A percentile compares a stretch with the other conserved stretches of the same genome.
Conservation (phyloP, 2,113 vertebrate species). For the Cettia cetti region DNA sequence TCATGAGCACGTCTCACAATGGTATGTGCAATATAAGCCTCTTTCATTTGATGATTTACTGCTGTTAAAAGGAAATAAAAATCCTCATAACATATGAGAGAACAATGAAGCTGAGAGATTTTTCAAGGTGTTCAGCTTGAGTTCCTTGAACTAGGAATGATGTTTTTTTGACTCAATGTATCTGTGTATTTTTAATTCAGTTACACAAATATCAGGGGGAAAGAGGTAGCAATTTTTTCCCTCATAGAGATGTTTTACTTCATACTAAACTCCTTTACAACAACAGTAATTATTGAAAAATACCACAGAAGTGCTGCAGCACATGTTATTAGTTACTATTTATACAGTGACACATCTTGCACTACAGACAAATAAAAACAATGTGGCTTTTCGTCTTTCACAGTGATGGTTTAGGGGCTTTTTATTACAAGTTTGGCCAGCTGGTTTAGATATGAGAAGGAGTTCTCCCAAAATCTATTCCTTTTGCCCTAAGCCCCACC, state of each 20-base stretch:
- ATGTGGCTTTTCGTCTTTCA: background rate
- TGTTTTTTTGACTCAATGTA: background rate
- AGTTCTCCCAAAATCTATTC: background rate
- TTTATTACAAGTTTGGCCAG: background rate
- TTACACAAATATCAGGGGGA: conserved; percentile 33
- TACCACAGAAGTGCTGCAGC: conserved; percentile 40
- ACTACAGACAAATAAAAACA: conserved; percentile 57
- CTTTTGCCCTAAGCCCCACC: background rate
- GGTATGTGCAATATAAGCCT: background rate
- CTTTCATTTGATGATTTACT: conserved; percentile 11
- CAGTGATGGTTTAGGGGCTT: background rate
- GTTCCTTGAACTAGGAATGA: conserved; percentile 6
- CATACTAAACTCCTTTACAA: conserved; percentile 38
- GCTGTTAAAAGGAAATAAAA: conserved; percentile 25
- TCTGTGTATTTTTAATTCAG: conserved; percentile 37
- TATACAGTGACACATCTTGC: conserved; percentile 37
- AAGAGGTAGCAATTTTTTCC: conserved; percentile 26
- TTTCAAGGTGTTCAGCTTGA: conserved; percentile 9
- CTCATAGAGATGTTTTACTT: conserved; percentile 40
- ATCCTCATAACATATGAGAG: background rate
- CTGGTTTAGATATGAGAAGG: background rate
- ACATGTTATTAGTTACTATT: conserved; percentile 55
- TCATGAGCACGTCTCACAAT: background rate
- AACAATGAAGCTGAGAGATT: background rate
- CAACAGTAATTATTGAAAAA: conserved; percentile 64